Percentiles rank a stretch among this genome's conserved stretches.
phyloP scores from a whole-genome alignment of 2,113 vertebrate species.

The Sinosuthora webbiana region DNA sequence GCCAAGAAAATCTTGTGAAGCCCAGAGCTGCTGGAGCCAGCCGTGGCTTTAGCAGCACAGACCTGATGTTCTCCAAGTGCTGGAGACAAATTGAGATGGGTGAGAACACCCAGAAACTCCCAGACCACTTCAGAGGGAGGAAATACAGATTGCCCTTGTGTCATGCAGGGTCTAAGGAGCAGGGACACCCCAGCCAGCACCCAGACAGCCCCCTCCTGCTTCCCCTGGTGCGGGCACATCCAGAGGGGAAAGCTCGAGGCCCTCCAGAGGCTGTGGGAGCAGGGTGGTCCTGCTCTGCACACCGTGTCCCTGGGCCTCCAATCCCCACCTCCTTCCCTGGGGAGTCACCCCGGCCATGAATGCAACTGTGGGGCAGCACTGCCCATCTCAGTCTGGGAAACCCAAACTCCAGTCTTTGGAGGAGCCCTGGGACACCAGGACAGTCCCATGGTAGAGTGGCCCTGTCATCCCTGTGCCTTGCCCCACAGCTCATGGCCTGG shows the following conservation, averaged over 20 bases:
- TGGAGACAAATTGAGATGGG: not conserved
- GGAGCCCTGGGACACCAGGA: not conserved
- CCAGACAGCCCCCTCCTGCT: not conserved
- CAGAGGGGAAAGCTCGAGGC: not conserved
- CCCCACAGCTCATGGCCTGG: not conserved
- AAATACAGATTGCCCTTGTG: accelerated
- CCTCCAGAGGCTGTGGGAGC: not conserved
- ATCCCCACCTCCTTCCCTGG: not conserved
- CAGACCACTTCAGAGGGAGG: not conserved
- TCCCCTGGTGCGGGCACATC: not conserved
- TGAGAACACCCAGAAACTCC: not conserved
- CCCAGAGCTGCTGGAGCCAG: not conserved
- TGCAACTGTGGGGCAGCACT: not conserved
- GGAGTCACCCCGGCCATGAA: not conserved
- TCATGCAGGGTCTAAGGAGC: not conserved
- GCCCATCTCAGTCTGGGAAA: not conserved
- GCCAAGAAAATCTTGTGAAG: not conserved
- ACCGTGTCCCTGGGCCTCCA: not conserved
- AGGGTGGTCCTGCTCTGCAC: not conserved
- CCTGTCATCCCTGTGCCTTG: not conserved
- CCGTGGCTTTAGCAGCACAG: not conserved
- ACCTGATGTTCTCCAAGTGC: not conserved
- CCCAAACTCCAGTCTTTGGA: not conserved
- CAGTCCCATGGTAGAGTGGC: not conserved
- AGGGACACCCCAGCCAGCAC: not conserved